Evolutionary conservation across 2,797 vertebrate genomes (phyloP), one percentile per base, ranked within the genome.

Genomic region (Lophotriccus pileatus): DNA sequence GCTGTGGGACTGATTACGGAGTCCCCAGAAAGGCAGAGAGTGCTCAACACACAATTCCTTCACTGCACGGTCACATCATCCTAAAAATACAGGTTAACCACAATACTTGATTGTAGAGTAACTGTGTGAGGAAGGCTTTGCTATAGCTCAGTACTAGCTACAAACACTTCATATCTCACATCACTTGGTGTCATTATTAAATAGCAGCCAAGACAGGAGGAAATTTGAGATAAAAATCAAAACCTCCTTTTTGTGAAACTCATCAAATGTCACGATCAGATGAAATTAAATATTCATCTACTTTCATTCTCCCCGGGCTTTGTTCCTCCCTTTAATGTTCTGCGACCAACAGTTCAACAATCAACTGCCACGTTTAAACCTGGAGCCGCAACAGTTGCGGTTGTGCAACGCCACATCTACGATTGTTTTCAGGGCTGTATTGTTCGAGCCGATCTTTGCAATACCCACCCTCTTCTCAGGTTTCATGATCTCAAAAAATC

Each of bases 361-460:
- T 43, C 58, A 32, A 16, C 6, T 84, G 95, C 92, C 89, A 86
- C 89, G 85, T 95, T 81, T 69, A 18, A 91, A 78, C 36, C 84
- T 4, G 27, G 46, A 89, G 89, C 84, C 7, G 34, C 83, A 67
- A 84, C 74, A 69, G 84, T 58, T 68, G 89, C 1, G 53, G 63
- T 50, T 87, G 82, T 87, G 95, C 94, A 88, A 75, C 49, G 49
- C 93, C 95, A 68, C 82, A 58, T 5, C 37, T 1, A 18, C 6
- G 12, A 78, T 55, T 78, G 89, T 60, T 73, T 3, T 23, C 84
- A 10, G 69, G 0, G 30, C 84, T 41, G 73, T 16, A 81, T 84
- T 91, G 91, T 84, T 76, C 3, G 0, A 83, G 66, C 80, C 32
- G 1, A 3, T 64, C 84, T 49, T 39, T 0, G 7, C 81, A 7